Evolutionary conservation across 2,113 vertebrate species (phyloP).

Genomic region (Plotosus lineatus): DNA sequence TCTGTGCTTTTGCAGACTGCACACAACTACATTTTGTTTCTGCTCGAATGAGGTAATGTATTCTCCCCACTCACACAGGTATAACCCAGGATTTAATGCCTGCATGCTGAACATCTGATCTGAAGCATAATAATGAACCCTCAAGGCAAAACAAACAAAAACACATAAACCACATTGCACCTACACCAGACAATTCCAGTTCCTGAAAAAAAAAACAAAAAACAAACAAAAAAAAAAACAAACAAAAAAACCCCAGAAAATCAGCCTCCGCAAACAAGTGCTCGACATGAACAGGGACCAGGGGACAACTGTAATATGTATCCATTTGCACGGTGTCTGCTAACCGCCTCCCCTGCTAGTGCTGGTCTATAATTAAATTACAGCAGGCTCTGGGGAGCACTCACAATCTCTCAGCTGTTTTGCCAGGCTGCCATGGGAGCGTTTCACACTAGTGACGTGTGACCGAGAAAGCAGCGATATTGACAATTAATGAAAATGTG

Average conservation of each 20-base stretch:
- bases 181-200: slow-evolving; percentile 8
- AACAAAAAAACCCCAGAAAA: no score
- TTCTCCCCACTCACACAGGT: slow-evolving; percentile 40
- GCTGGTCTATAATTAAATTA: slow-evolving; percentile 86
- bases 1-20: slow-evolving; percentile 10
- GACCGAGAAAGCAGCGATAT: slow-evolving; percentile 53
- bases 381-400: slow-evolving; percentile 70
- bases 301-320: slow-evolving; percentile 69
- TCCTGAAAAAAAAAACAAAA: neutral
- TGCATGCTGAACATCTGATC: slow-evolving; percentile 17
- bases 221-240: no score
- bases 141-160: neutral
- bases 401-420: slow-evolving; percentile 61
- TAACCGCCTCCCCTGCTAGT: slow-evolving; percentile 75
- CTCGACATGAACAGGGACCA: slow-evolving; percentile 50
- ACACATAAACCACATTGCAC: neutral
- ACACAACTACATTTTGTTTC: slow-evolving; percentile 37
- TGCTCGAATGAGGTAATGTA: slow-evolving; percentile 54
- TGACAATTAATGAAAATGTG: slow-evolving; percentile 65
- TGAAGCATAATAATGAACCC: slow-evolving; percentile 22
- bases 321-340: slow-evolving; percentile 71
- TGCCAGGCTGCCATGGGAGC: slow-evolving; percentile 60
- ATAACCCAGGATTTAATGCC: neutral
- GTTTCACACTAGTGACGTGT: slow-evolving; percentile 50
- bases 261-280: slow-evolving; percentile 42